Evolutionary conservation across 2,888 invertebrate species (phyloP).

Genomic region (Diarsia mendica): DNA sequence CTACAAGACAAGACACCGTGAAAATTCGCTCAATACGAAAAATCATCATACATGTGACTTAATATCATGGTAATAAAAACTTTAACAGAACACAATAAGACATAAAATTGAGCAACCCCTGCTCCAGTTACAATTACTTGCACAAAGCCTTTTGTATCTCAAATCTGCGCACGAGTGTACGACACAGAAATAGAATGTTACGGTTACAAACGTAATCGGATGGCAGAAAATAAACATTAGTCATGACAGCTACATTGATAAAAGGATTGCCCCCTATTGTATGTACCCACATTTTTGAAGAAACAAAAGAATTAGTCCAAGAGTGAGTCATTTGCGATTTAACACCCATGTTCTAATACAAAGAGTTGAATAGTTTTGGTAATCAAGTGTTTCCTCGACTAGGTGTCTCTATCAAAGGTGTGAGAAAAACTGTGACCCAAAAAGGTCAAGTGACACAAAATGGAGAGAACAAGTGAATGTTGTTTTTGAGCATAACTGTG

Average conservation of each 20-base stretch:
- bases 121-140: not conserved
- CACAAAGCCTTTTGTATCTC: conserved; percentile 36
- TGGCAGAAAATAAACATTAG: conserved; percentile 42
- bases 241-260: conserved; percentile 21
- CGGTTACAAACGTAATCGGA: conserved; percentile 35
- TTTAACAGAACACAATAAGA: not conserved
- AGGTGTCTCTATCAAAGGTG: not conserved
- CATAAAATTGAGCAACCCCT: conserved; percentile 10
- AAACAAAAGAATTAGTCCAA: not conserved
- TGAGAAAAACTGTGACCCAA: not conserved
- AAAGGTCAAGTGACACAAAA: not conserved
- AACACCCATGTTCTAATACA: not conserved
- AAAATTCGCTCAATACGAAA: conserved; percentile 10
- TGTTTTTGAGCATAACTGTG: not conserved
- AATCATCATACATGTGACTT: not conserved
- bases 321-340: conserved; percentile 14
- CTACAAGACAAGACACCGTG: conserved; percentile 1
- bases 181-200: conserved; percentile 43
- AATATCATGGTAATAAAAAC: not conserved
- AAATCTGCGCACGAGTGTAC: conserved; percentile 30
- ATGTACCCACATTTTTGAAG: conserved; percentile 11
- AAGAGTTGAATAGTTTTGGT: not conserved
- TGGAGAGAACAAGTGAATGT: not conserved
- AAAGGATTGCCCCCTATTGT: conserved; percentile 18
- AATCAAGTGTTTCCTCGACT: not conserved